Evolutionary conservation across 2,888 invertebrate genomes (phyloP).

Genomic region (Pseudococcus longispinus): DNA sequence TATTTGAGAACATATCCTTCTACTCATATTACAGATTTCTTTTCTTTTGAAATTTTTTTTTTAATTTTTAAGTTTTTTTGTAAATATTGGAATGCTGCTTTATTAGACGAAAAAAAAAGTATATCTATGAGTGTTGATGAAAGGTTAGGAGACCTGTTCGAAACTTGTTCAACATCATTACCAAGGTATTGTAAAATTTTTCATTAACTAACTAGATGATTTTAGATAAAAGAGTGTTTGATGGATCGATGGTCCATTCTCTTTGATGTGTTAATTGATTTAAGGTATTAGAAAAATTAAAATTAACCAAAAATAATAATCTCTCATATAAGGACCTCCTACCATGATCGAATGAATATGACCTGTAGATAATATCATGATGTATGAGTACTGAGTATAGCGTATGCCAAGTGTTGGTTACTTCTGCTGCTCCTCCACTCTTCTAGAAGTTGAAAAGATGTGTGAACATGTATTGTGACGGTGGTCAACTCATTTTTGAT

Average conservation of each 20-base stretch:
- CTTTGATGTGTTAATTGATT: constrained; percentile 12
- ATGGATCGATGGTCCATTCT: constrained; percentile 10
- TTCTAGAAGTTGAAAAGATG: not conserved
- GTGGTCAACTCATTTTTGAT: not conserved
- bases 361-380: not conserved
- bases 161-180: not conserved
- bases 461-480: not conserved
- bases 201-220: not conserved
- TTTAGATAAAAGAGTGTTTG: not conserved
- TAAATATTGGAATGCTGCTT: not conserved
- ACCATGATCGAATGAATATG: not conserved
- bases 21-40: too few relatives aligned
- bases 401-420: not conserved
- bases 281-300: not conserved
- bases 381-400: not conserved
- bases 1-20: too few relatives aligned
- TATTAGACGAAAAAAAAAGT: not conserved
- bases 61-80: not conserved
- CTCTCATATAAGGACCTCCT: not conserved
- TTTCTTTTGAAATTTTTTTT: too few relatives aligned
- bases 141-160: too few relatives aligned
- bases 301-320: constrained; percentile 14
- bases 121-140: not conserved
- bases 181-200: not conserved
- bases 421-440: not conserved